Evolutionary conservation across 2,113 vertebrate species (phyloP).

Genomic region (Rhagologus leucostigma): DNA sequence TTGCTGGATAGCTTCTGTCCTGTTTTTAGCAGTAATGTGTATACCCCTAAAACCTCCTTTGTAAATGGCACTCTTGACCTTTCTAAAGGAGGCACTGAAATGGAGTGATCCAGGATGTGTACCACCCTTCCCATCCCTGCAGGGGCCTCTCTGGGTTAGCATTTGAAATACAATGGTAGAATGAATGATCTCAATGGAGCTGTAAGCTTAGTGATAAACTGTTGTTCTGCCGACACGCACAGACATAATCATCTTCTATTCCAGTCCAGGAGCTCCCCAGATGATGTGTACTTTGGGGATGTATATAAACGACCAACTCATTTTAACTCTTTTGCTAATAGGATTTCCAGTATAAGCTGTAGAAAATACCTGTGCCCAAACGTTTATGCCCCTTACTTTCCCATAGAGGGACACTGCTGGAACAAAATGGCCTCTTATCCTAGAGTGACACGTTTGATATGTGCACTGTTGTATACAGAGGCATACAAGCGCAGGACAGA

Average conservation of each 20-base stretch:
- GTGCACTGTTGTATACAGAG: neutral
- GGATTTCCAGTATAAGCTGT: neutral
- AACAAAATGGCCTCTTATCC: neutral
- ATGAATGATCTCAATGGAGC: neutral
- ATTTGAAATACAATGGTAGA: neutral
- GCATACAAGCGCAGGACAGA: neutral
- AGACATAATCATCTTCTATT: neutral
- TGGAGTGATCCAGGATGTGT: neutral
- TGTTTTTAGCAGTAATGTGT: neutral
- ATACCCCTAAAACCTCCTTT: neutral
- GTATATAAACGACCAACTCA: neutral
- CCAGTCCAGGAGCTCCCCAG: neutral
- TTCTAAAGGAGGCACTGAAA: neutral
- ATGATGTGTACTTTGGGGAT: neutral
- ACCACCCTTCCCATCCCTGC: constrained; percentile 5
- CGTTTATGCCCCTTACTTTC: neutral
- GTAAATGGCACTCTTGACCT: neutral
- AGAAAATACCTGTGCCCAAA: neutral
- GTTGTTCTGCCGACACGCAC: neutral
- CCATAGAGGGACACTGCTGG: neutral
- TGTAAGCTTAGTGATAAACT: neutral
- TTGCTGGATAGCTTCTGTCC: neutral
- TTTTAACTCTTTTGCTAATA: neutral
- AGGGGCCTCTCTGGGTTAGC: constrained; percentile 41
- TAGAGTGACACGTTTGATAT: neutral